These are phyloP conservation scores for Brachionus angularis DNA, from an alignment of 1,140 invertebrate genomes.

Conservation along the genomic window DNA sequence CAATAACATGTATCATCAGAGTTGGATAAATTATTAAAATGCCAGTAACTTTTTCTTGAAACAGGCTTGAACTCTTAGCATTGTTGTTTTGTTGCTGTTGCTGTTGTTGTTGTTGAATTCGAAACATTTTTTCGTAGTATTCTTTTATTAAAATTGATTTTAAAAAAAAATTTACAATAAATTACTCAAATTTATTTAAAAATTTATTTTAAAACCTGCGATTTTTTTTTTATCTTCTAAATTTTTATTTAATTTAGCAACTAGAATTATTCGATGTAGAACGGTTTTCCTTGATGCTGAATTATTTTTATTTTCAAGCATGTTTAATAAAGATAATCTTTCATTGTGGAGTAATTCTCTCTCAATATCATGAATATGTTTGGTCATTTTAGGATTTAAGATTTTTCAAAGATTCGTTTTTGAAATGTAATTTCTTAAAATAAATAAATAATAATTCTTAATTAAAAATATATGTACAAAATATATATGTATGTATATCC, in stretches of 20 bases:
- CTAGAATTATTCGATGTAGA: conserved; percentile 37
- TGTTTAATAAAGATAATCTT: conserved; percentile 3
- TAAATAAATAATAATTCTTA: too few species aligned
- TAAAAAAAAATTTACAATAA: background rate
- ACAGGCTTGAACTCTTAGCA: conserved; percentile 6
- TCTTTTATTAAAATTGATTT: background rate
- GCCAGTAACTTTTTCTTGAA: conserved; percentile 31
- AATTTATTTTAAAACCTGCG: too few species aligned
- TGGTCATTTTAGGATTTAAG: too few species aligned
- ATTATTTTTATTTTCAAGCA: conserved; percentile 40
- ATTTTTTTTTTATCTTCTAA: conserved; percentile 28
- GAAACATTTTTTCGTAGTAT: conserved; percentile 40
- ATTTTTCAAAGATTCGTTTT: too few species aligned
- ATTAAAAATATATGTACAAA: too few species aligned
- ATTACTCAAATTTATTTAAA: too few species aligned
- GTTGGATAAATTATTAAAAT: conserved; percentile 38
- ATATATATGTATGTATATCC: too few species aligned
- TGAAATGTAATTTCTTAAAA: too few species aligned
- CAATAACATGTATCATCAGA: conserved; percentile 26
- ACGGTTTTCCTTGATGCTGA: conserved; percentile 16
- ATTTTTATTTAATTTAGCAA: conserved; percentile 25
- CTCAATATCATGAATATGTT: conserved; percentile 28
- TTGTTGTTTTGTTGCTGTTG: background rate
- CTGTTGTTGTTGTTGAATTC: conserved; percentile 34
- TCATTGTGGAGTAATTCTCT: background rate